Evolutionary conservation across 2,113 vertebrate genomes (phyloP).

Genomic region (Paradoxurus hermaphroditus): DNA sequence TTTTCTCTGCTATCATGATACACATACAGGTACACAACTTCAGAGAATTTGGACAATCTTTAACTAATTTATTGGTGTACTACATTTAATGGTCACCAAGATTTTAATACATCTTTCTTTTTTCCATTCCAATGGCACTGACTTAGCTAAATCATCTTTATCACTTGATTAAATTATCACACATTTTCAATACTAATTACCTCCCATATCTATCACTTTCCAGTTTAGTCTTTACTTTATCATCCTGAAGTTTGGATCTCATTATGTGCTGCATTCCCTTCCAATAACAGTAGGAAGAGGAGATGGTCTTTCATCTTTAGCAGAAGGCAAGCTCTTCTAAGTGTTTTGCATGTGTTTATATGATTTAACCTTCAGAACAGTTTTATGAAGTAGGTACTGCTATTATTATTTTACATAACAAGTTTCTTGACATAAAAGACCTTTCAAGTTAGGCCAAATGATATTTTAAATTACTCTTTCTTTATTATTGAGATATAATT

Average conservation of each 20-base stretch:
- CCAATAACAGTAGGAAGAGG: background rate
- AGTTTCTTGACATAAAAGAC: background rate
- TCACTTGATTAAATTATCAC: background rate
- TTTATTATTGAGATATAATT: background rate
- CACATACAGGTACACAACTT: background rate
- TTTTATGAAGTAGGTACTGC: background rate
- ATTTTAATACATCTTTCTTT: background rate
- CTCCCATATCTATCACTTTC: background rate
- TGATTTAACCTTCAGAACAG: background rate
- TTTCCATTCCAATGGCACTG: background rate
- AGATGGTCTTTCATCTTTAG: background rate
- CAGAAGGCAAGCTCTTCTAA: background rate
- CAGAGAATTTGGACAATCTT: background rate
- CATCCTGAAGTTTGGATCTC: background rate
- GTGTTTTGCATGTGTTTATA: background rate
- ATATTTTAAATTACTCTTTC: background rate
- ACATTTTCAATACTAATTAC: background rate
- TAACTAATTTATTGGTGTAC: background rate
- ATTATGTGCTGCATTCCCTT: background rate
- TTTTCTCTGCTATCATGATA: background rate
- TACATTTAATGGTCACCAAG: background rate
- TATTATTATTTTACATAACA: background rate
- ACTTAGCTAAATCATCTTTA: background rate
- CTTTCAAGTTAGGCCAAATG: background rate
- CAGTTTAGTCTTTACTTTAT: background rate